Percentiles rank a stretch among this genome's conserved stretches.
Evolutionary conservation across 2,113 vertebrate species (phyloP).

Genomic region (Bambusicola thoracicus): DNA sequence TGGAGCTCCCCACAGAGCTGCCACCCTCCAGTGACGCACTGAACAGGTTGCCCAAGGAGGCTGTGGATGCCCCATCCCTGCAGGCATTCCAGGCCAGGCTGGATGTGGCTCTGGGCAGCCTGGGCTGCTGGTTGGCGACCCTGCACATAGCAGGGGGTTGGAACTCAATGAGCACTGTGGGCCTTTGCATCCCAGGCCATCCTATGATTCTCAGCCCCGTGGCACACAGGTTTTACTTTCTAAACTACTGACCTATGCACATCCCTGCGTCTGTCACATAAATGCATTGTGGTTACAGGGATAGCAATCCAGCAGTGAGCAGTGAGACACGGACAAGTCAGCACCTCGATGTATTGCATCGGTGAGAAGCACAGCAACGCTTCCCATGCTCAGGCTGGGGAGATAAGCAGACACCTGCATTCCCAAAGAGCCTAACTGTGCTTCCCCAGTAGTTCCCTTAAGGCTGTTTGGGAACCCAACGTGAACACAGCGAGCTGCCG

Average conservation of each 20-base stretch:
- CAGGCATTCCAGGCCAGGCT: no score
- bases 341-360: background rate
- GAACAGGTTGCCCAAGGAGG: no score
- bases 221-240: background rate
- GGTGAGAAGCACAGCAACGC: background rate
- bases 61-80: no score
- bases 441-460: background rate
- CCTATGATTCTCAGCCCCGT: background rate
- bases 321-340: background rate
- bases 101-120: no score
- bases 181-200: no score
- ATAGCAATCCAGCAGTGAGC: no score
- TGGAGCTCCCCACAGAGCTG: rapidly evolving
- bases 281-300: no score
- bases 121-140: no score
- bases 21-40: background rate
- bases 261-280: background rate
- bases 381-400: background rate
- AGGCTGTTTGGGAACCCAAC: rapidly evolving
- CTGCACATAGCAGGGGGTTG: no score
- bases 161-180: no score
- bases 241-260: rapidly evolving
- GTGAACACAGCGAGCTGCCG: background rate
- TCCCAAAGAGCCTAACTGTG: rapidly evolving
- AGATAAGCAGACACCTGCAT: rapidly evolving